A percentile compares a stretch with the other conserved stretches of the same genome.
Conservation (phyloP, 2,113 vertebrate species). For the Clinocottus analis region DNA sequence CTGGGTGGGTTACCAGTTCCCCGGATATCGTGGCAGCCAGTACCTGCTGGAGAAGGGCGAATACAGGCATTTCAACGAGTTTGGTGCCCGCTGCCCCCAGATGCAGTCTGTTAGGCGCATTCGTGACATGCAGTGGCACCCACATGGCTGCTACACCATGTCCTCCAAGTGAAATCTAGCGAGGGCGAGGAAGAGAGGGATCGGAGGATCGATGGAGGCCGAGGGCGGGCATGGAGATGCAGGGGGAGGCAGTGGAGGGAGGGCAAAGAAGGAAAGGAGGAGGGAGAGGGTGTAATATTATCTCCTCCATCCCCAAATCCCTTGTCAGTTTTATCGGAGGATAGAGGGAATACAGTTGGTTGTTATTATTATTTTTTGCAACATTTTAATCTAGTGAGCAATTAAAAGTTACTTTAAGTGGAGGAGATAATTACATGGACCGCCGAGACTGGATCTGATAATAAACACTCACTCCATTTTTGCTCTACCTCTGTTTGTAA, state of each 20-base stretch:
- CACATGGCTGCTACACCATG: constrained; percentile 78
- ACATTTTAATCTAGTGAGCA: constrained; percentile 25
- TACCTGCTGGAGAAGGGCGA: constrained; percentile 82
- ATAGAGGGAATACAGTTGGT: constrained; percentile 12
- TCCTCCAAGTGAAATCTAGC: constrained; percentile 75
- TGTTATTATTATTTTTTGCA: constrained; percentile 33
- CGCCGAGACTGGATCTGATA: neutral
- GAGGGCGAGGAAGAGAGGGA: constrained; percentile 76
- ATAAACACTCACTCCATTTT: constrained; percentile 29
- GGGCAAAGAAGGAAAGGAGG: constrained; percentile 65
- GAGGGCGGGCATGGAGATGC: constrained; percentile 40
- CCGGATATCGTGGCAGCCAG: constrained; percentile 82
- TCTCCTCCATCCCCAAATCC: constrained; percentile 29
- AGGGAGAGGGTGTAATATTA: constrained; percentile 40
- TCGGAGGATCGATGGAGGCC: constrained; percentile 52
- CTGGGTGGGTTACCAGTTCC: constrained; percentile 85
- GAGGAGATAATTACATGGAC: constrained; percentile 26
- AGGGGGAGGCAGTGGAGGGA: constrained; percentile 39
- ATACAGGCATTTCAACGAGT: constrained; percentile 82
- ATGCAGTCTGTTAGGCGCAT: constrained; percentile 82
- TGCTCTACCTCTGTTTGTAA: constrained; percentile 52
- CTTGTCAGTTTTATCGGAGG: constrained; percentile 22
- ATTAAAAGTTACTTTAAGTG: constrained; percentile 35
- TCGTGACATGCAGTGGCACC: constrained; percentile 83
- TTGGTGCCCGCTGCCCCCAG: constrained; percentile 77